Evolutionary conservation across 2,797 vertebrate genomes (phyloP), one percentile per base, ranked within the genome.

Genomic region (Enteromius thamalakanensis): DNA sequence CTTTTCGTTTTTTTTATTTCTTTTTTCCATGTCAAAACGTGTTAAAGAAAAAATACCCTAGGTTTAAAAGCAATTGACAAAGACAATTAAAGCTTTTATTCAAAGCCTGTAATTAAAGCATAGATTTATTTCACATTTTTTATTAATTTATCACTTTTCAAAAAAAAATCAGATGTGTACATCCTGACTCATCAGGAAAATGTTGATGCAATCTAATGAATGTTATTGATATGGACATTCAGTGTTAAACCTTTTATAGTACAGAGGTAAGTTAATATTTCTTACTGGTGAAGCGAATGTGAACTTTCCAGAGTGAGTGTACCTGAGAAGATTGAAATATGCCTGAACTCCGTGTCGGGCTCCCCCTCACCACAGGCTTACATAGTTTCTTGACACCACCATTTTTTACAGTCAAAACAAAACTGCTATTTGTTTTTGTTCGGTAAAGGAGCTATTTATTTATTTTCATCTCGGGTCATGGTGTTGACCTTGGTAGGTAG

Each of bases 341-440:
- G 83, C 84, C 82, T 85, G 75, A 86, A 71, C 85, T 85, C 81
- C 37, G 78, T 77, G 80, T 81, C 83, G 79, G 86, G 86, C 86
- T 83, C 80, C 65, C 81, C 82, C 40, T 85, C 49, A 40, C 80
- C 69, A 3, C 76, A 85, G 88, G 90, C 85, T 89, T 90, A 82
- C 86, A 86, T 91, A 89, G 87, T 87, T 80, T 81, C 86, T 79
- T 86, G 88, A 89, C 86, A 87, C 86, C 81, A 80, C 87, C 86
- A 87, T 88, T 90, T 90, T 90, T 90, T 89, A 89, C 87, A 79
- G 85, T 87, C 85, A 87, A 89, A 88, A 91, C 89, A 91, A 90
- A 90, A 90, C 89, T 88, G 77, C 87, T 90, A 86, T 91, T 90
- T 90, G 87, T 90, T 90, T 90, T 88, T 87, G 85, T 90, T 89